A percentile compares a stretch with the other conserved stretches of the same genome.
Evolutionary conservation across 2,113 vertebrate species (phyloP).

Genomic region (Microtus montanus): DNA sequence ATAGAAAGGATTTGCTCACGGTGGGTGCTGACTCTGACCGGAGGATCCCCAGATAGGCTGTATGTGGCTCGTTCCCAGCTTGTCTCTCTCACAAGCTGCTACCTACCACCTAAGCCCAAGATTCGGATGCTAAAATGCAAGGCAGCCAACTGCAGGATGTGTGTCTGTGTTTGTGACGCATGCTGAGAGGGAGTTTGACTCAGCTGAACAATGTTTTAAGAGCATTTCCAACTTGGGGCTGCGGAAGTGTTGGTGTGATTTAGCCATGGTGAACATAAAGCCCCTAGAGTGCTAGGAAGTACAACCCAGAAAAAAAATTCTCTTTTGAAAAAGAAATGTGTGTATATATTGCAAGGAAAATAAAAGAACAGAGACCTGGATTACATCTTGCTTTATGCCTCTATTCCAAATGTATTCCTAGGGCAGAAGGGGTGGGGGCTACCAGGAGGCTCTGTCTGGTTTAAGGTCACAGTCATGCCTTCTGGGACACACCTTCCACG

Average conservation of each 20-base stretch:
- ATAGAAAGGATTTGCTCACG: constrained; percentile 46
- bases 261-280: neutral
- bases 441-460: too few species aligned
- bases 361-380: neutral
- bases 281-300: neutral
- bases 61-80: neutral
- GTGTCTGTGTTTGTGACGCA: neutral
- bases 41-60: neutral
- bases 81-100: neutral
- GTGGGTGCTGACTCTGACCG: neutral
- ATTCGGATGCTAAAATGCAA: neutral
- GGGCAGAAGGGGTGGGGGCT: neutral
- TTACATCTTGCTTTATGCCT: neutral
- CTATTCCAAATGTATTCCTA: neutral
- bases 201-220: neutral
- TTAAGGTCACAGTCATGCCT: neutral
- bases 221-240: neutral
- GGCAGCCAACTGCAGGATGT: neutral
- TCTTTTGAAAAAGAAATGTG: too few species aligned
- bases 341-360: neutral
- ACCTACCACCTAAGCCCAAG: neutral
- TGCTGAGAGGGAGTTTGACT: neutral
- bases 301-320: neutral
- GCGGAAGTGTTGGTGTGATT: neutral
- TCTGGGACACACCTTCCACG: too few species aligned